phyloP scores from a whole-genome alignment of 2,888 invertebrate genomes.

The Prenolepis imparis region DNA sequence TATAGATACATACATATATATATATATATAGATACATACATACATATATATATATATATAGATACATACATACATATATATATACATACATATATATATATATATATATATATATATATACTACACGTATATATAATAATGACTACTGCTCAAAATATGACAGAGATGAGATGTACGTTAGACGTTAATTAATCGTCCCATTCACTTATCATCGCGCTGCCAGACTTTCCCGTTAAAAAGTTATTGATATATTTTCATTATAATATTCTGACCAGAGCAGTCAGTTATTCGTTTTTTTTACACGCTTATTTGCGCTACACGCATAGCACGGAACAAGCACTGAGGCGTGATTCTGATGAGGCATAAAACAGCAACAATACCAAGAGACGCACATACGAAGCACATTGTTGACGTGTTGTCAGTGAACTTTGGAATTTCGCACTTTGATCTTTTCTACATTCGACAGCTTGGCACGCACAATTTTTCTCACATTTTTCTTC shows the following conservation, averaged over 20 bases:
- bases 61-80: too few species aligned
- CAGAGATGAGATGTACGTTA: too few species aligned
- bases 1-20: too few species aligned
- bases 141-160: too few species aligned
- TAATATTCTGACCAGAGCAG: not conserved
- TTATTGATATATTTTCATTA: not conserved
- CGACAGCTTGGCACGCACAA: not conserved
- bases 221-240: too few species aligned
- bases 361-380: not conserved
- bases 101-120: too few species aligned
- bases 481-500: not conserved
- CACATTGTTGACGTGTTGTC: not conserved
- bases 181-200: too few species aligned
- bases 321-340: slow-evolving; percentile 3
- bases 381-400: not conserved
- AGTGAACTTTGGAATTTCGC: slow-evolving; percentile 44
- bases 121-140: too few species aligned
- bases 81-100: too few species aligned
- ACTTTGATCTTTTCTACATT: slow-evolving; percentile 27
- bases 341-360: not conserved
- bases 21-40: too few species aligned
- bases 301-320: not conserved
- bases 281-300: not conserved
- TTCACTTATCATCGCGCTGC: too few species aligned
- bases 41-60: too few species aligned